A percentile compares a stretch with the other conserved stretches of the same genome.
phyloP scores from a whole-genome alignment of 2,888 invertebrate genomes.

The Eupithecia insigniata region DNA sequence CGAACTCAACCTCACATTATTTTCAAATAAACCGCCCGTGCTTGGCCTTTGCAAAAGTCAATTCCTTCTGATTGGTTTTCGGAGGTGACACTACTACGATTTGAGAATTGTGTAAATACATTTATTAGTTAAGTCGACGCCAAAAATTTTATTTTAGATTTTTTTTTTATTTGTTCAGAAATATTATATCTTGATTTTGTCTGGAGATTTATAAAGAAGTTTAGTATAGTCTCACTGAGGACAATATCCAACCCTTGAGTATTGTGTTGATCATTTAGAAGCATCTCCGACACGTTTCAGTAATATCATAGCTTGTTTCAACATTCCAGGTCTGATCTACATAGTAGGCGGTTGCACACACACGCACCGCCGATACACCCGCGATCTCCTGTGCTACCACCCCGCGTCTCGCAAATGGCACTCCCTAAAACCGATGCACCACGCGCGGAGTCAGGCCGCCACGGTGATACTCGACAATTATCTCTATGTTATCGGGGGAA shows the following conservation, averaged over 20 bases:
- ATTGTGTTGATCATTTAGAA: background rate
- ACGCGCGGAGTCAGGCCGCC: conserved; percentile 94
- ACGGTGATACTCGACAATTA: conserved; percentile 92
- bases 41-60: no score
- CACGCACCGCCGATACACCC: conserved; percentile 88
- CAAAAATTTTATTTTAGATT: no score
- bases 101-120: no score
- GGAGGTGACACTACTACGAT: no score
- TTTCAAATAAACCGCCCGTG: no score
- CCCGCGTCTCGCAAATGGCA: conserved; percentile 93
- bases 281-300: background rate
- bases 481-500: conserved; percentile 95
- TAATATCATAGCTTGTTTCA: background rate
- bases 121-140: no score
- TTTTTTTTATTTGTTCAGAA: no score
- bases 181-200: no score
- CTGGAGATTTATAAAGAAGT: background rate
- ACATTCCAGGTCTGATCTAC: conserved; percentile 89
- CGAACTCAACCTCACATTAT: no score
- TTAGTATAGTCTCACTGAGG: background rate
- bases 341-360: conserved; percentile 95
- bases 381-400: conserved; percentile 91
- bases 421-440: conserved; percentile 89
- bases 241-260: background rate
- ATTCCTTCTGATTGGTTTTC: no score